Evolutionary conservation across 2,888 invertebrate species (phyloP).

Genomic region (Augiades crinisus): DNA sequence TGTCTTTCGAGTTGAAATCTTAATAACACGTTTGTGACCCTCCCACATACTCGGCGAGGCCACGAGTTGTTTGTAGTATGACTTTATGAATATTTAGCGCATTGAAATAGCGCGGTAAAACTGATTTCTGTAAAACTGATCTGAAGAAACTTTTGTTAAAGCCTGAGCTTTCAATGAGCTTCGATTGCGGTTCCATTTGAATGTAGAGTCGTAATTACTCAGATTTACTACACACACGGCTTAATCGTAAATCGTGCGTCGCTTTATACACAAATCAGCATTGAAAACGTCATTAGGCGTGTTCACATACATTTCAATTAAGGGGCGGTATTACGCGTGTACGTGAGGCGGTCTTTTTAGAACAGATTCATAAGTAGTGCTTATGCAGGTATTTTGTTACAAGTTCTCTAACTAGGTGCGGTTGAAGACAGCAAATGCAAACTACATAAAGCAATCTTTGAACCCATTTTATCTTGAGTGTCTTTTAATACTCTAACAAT

Average conservation of each 20-base stretch:
- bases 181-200: constrained; percentile 39
- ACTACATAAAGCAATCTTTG: not conserved
- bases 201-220: constrained; percentile 27
- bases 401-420: constrained; percentile 2
- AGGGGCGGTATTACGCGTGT: constrained; percentile 20
- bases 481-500: no score
- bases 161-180: constrained; percentile 26
- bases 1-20: constrained; percentile 55
- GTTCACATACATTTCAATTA: constrained; percentile 15
- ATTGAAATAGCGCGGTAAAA: constrained; percentile 37
- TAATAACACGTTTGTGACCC: constrained; percentile 56
- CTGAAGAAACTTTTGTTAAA: constrained; percentile 33
- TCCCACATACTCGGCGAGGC: constrained; percentile 42
- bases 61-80: constrained; percentile 41
- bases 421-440: constrained; percentile 1
- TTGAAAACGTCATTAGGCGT: constrained; percentile 11
- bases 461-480: no score
- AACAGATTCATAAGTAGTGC: not conserved
- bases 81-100: constrained; percentile 51
- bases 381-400: constrained; percentile 1
- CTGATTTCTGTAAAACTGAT: no score
- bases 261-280: constrained; percentile 10
- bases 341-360: constrained; percentile 30
- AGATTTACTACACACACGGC: constrained; percentile 2
- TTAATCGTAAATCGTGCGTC: constrained; percentile 16